Conservation (phyloP, 1,140 invertebrate species). For the Aleiodes sp. region DNA sequence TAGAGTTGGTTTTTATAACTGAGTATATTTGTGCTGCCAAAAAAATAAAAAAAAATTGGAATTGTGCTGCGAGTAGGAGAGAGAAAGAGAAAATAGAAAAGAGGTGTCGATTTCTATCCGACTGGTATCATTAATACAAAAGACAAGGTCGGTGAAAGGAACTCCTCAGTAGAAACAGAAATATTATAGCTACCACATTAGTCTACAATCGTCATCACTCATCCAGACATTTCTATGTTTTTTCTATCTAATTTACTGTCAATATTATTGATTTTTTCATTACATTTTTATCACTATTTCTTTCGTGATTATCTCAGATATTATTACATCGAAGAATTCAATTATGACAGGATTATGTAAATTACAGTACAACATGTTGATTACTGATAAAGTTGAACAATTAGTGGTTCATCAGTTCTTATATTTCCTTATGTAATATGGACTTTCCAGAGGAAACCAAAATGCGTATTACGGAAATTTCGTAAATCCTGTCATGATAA, state of each 20-base stretch:
- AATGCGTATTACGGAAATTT: not conserved
- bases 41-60: not conserved
- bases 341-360: not conserved
- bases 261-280: not conserved
- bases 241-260: conserved; percentile 22
- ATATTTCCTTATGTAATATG: conserved; percentile 10
- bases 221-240: conserved; percentile 33
- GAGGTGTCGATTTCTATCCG: conserved; percentile 43
- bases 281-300: not conserved
- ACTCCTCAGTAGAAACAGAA: conserved; percentile 39
- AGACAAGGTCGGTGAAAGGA: conserved; percentile 62
- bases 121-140: conserved; percentile 53
- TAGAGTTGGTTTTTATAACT: not conserved
- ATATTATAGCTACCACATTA: conserved; percentile 20
- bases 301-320: not conserved
- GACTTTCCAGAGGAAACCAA: conserved; percentile 9
- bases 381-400: not conserved
- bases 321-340: not conserved
- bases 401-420: conserved; percentile 9
- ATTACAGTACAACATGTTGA: not conserved
- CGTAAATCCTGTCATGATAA: not conserved
- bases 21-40: not conserved
- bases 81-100: conserved; percentile 38
- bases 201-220: conserved; percentile 1
- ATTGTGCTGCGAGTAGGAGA: not conserved